Evolutionary conservation across 1,140 invertebrate genomes (phyloP).

Genomic region (Eubasilissa regina): DNA sequence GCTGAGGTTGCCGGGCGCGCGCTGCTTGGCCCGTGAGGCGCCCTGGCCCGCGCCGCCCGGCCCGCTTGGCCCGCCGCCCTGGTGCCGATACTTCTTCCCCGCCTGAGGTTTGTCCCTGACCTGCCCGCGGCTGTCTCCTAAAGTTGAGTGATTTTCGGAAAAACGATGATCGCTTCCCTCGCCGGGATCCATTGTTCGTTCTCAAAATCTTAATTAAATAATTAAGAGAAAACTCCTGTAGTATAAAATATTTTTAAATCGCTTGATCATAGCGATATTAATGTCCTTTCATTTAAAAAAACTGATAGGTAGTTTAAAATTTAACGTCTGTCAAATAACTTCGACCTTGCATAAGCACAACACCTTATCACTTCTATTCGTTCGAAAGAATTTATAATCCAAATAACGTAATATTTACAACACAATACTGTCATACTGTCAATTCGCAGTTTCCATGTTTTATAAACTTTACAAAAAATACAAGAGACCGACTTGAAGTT

Average conservation of each 20-base stretch:
- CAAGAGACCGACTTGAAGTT: slow-evolving; percentile 30
- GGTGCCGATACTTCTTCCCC: slow-evolving; percentile 41
- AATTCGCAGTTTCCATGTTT: slow-evolving; percentile 39
- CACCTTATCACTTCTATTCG: not conserved
- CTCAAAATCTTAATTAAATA: not conserved
- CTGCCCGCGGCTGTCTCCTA: slow-evolving; percentile 39
- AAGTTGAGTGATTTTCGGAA: slow-evolving; percentile 29
- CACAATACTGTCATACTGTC: slow-evolving; percentile 42
- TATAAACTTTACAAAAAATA: slow-evolving; percentile 47
- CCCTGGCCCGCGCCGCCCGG: not conserved
- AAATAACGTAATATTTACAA: slow-evolving; percentile 45
- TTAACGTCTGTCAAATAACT: not conserved
- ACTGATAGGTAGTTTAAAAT: not conserved
- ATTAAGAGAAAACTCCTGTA: slow-evolving; percentile 16
- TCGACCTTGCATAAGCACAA: not conserved
- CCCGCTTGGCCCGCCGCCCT: no score
- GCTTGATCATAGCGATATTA: slow-evolving; percentile 23
- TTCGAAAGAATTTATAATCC: not conserved
- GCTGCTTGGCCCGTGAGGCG: slow-evolving; percentile 44
- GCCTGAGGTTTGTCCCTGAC: slow-evolving; percentile 20
- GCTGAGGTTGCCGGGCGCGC: slow-evolving; percentile 42
- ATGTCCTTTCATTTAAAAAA: slow-evolving; percentile 9
- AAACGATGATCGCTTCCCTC: slow-evolving; percentile 34
- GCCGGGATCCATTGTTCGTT: slow-evolving; percentile 43
- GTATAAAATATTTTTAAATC: slow-evolving; percentile 18